A percentile compares a stretch with the other conserved stretches of the same genome.
Conservation (phyloP, 2,797 vertebrate species). For the Pipistrellus pygmaeus region DNA sequence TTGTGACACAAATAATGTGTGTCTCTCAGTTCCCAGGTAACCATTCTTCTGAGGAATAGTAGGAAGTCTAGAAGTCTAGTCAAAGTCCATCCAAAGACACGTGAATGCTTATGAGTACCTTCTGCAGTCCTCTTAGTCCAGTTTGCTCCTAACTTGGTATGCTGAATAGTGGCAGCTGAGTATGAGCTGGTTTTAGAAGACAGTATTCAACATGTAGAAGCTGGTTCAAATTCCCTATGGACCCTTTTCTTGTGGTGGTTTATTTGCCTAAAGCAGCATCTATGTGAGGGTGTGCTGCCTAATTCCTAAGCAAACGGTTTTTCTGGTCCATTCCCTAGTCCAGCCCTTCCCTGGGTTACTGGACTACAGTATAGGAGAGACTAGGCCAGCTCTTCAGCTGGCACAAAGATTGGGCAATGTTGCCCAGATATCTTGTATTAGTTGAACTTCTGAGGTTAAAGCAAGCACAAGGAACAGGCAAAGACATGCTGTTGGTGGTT, state of each 20-base stretch:
- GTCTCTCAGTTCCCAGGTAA: not conserved
- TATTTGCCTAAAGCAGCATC: not conserved
- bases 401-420: not conserved
- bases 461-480: not conserved
- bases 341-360: not conserved
- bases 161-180: not conserved
- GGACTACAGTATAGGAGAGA: rapidly evolving
- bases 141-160: not conserved
- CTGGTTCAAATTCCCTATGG: not conserved
- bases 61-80: not conserved
- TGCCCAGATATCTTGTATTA: not conserved
- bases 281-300: not conserved
- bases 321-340: not conserved
- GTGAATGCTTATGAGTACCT: not conserved
- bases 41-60: too few species aligned
- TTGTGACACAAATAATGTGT: not conserved
- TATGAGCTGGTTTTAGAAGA: not conserved
- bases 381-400: not conserved
- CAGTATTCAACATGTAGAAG: not conserved
- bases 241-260: not conserved
- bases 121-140: not conserved
- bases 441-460: not conserved
- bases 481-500: not conserved
- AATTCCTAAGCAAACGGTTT: not conserved
- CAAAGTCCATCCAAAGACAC: not conserved